These are phyloP conservation scores for Aphrocallistes beatrix DNA, from an alignment of 37 sponge, comb jelly and placozoan species.

Conservation along the genomic window DNA sequence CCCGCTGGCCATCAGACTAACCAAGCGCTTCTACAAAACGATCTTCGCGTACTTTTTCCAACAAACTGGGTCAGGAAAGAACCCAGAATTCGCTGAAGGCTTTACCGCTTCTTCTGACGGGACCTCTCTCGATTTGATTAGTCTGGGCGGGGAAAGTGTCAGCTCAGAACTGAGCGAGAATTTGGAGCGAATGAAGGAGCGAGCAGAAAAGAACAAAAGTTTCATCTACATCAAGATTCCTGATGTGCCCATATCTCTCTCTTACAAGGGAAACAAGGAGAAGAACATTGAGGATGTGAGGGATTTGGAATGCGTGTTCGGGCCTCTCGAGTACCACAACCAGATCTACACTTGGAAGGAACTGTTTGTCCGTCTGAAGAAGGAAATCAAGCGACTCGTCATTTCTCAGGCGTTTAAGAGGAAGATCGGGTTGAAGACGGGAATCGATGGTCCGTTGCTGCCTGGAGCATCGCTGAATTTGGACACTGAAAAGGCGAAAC, in stretches of 20 bases:
- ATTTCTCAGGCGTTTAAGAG: conserved; percentile 45
- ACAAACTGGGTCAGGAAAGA: neutral
- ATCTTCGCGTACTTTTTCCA: conserved; percentile 85
- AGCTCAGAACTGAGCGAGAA: conserved; percentile 24
- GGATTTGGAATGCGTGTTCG: conserved; percentile 12
- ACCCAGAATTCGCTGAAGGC: neutral
- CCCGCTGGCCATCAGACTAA: conserved; percentile 70
- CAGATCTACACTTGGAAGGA: conserved; percentile 77
- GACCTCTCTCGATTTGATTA: neutral
- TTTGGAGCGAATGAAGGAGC: conserved; percentile 66
- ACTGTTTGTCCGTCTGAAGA: conserved; percentile 79
- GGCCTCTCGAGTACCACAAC: conserved; percentile 79
- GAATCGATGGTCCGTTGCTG: neutral
- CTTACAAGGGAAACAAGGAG: conserved; percentile 54
- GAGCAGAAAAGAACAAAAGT: conserved; percentile 68
- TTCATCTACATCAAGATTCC: conserved; percentile 91
- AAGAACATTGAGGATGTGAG: conserved; percentile 24
- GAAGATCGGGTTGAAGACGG: neutral
- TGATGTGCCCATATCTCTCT: conserved; percentile 55
- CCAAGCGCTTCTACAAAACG: conserved; percentile 60
- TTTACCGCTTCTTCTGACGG: neutral
- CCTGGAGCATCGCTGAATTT: neutral
- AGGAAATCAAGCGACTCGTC: conserved; percentile 67
- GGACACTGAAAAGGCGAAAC: conserved; percentile 7
- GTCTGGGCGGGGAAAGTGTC: conserved; percentile 1